Evolutionary conservation across 2,113 vertebrate genomes (phyloP).

Genomic region (Lamprotornis superbus): DNA sequence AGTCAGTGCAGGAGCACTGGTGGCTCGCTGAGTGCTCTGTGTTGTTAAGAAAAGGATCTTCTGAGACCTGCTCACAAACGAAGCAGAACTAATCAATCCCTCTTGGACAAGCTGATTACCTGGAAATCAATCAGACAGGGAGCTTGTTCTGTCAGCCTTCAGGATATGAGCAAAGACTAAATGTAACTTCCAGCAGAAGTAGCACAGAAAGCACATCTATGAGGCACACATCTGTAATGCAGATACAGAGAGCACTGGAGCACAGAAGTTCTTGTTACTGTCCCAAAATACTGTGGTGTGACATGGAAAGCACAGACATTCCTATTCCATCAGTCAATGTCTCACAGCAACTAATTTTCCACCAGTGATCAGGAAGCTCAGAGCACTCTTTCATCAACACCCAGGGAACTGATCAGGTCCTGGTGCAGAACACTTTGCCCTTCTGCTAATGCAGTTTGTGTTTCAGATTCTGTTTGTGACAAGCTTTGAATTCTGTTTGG

Average conservation of each 20-base stretch:
- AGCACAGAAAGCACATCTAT: background rate
- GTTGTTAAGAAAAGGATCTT: background rate
- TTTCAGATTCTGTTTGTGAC: slow-evolving; percentile 43
- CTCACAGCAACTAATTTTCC: background rate
- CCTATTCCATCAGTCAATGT: background rate
- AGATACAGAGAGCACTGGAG: background rate
- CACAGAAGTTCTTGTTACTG: background rate
- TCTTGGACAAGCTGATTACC: background rate
- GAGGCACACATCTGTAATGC: background rate
- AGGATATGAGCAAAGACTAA: background rate
- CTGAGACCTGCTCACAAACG: background rate
- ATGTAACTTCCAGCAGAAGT: background rate
- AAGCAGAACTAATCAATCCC: background rate
- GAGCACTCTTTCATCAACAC: background rate
- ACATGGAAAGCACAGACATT: background rate
- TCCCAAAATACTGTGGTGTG: background rate
- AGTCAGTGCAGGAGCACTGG: background rate
- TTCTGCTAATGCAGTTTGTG: slow-evolving; percentile 36
- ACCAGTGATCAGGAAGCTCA: background rate
- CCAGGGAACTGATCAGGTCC: background rate
- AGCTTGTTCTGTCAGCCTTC: background rate
- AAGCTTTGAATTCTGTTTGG: slow-evolving; percentile 31
- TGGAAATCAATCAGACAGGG: background rate
- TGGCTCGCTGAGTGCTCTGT: background rate
- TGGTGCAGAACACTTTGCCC: background rate